Evolutionary conservation across 2,113 vertebrate species (phyloP), one percentile per base, ranked within the genome.

Genomic region (Charina bottae): DNA sequence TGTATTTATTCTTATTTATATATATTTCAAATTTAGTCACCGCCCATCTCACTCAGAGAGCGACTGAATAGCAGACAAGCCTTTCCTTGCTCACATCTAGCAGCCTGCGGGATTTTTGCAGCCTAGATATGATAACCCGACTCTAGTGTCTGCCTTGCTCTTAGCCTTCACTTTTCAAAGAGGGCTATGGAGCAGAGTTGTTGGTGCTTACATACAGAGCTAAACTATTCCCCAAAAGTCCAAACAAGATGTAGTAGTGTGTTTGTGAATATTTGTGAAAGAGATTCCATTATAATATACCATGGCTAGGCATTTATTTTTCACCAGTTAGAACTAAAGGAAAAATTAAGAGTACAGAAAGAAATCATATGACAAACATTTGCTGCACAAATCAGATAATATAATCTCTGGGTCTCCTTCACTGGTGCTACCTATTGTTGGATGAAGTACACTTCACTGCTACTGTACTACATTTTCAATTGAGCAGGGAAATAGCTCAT

Each of bases 371-470:
- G 93, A 94, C 95, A 96, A 95, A 94, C 90, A 93, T 24, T 92
- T 96, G 95, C 96, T 94, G 93, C 95, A 95, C 94, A 94, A 94
- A 91, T 93, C 90, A 96, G 96, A 97, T 96, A 96, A 93, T 95
- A 97, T 96, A 96, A 97, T 97, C 95, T 97, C 89, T 95, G 94
- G 94, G 95, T 96, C 55, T 95, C 8, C 92, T 90, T 26, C 62
- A 85, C 26, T 87, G 54, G 1, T 19, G 3, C 26, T 12, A 55
- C 54, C 15, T 54, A 56, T 17, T 26, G 49, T 56, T 86, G 95
- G 93, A 94, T 96, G 96, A 95, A 96, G 96, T 95, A 91, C 96
- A 96, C 96, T 95, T 97, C 96, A 97, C 95, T 84, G 94, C 91
- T 94, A 37, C 42, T 42, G 42, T 42, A 42, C 93, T 94, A 46